phyloP scores from a whole-genome alignment of 1,140 invertebrate genomes.

The Leptinotarsa defecta region DNA sequence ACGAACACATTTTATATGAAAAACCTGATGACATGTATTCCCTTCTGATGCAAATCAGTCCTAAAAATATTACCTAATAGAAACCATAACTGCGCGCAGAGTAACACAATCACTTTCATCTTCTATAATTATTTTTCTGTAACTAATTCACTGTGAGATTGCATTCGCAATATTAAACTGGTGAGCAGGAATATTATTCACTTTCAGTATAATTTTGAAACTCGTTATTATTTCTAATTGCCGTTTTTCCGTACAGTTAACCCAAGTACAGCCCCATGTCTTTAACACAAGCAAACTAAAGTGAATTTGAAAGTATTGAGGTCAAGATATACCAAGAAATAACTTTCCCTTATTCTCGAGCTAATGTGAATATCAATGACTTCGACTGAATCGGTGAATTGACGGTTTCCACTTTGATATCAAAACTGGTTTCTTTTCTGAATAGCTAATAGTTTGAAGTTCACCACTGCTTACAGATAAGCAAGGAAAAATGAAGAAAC shows the following conservation, averaged over 20 bases:
- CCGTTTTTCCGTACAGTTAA: neutral
- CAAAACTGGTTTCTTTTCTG: conserved; percentile 13
- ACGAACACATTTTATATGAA: no score
- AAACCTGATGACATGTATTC: neutral
- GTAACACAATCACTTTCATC: conserved; percentile 13
- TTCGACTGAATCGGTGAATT: neutral
- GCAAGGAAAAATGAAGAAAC: neutral
- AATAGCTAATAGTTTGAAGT: neutral
- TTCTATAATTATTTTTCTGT: conserved; percentile 10
- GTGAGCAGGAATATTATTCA: neutral
- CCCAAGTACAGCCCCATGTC: neutral
- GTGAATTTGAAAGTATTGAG: conserved; percentile 19
- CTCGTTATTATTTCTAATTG: conserved; percentile 4
- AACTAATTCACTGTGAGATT: neutral
- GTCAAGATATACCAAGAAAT: conserved; percentile 15
- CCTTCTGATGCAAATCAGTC: neutral
- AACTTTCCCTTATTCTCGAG: conserved; percentile 29
- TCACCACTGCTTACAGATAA: neutral
- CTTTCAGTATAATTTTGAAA: conserved; percentile 11
- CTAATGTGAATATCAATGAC: conserved; percentile 19
- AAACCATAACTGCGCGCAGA: conserved; percentile 1
- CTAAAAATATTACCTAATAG: conserved; percentile 14
- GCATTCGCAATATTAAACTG: neutral
- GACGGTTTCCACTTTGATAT: neutral
- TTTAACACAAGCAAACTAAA: conserved; percentile 17